Percentiles rank a stretch among this genome's conserved stretches.
phyloP scores from a whole-genome alignment of 2,113 vertebrate genomes.

The Oryzias javanicus region DNA sequence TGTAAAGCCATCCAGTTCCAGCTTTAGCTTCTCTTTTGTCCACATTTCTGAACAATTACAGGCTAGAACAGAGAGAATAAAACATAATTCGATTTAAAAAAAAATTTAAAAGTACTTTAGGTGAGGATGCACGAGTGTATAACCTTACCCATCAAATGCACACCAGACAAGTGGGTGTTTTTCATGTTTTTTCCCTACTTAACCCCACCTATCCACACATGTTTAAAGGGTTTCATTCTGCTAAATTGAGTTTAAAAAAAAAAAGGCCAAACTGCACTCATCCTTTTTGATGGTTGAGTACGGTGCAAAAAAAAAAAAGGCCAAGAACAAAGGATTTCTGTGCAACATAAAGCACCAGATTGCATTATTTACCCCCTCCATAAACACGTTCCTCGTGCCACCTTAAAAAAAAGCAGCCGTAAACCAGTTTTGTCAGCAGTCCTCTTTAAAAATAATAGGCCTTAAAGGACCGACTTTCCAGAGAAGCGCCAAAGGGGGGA shows the following conservation, averaged over 20 bases:
- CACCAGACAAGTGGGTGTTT: conserved; percentile 37
- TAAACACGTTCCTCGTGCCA: conserved; percentile 74
- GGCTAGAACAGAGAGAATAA: neutral
- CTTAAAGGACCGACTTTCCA: conserved; percentile 61
- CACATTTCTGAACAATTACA: conserved; percentile 1
- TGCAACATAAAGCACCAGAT: conserved; percentile 66
- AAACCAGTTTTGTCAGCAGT: conserved; percentile 44
- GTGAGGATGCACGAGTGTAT: conserved; percentile 36
- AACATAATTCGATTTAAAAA: conserved; percentile 3
- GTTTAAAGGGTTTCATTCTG: conserved; percentile 34
- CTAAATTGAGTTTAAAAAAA: conserved; percentile 28
- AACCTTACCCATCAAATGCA: conserved; percentile 28
- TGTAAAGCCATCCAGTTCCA: neutral
- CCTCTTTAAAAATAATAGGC: conserved; percentile 60
- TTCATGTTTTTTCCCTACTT: conserved; percentile 40
- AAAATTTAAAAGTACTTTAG: conserved; percentile 27
- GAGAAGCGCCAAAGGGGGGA: conserved; percentile 21
- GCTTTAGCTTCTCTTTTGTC: too few species aligned
- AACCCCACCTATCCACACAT: conserved; percentile 28
- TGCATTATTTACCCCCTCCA: conserved; percentile 64
- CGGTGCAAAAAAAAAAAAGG: neutral
- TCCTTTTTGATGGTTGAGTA: neutral
- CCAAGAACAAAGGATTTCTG: conserved; percentile 11
- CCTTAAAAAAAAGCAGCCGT: conserved; percentile 67
- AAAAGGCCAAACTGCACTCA: conserved; percentile 39